Conservation (phyloP, 2,797 vertebrate genomes). For the Gymnodraco acuticeps region DNA sequence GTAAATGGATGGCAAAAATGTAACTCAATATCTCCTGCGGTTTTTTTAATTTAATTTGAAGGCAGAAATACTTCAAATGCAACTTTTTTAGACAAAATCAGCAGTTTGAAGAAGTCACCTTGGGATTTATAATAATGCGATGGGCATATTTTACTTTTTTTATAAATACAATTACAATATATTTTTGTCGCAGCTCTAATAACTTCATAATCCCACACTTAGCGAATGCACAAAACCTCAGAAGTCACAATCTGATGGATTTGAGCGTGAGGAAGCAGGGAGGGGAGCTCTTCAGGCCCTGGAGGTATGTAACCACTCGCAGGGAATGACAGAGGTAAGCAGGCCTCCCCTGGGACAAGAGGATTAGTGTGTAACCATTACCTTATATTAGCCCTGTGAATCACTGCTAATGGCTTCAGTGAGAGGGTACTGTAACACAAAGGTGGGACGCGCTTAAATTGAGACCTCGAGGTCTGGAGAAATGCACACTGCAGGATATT, state of each 20-base stretch:
- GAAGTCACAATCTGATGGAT: slow-evolving; percentile 14
- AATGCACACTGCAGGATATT: slow-evolving; percentile 51
- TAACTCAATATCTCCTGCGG: neutral
- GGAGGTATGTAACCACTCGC: slow-evolving; percentile 58
- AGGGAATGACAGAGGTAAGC: slow-evolving; percentile 65
- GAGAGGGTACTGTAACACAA: slow-evolving; percentile 57
- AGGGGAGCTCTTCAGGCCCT: slow-evolving; percentile 26
- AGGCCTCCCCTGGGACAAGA: slow-evolving; percentile 56
- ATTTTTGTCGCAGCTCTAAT: neutral
- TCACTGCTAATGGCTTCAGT: slow-evolving; percentile 71
- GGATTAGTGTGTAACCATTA: slow-evolving; percentile 77
- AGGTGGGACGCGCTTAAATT: slow-evolving; percentile 51
- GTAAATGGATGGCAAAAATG: slow-evolving; percentile 1
- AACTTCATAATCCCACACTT: neutral
- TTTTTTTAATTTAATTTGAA: neutral
- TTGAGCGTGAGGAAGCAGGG: neutral
- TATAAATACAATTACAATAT: neutral
- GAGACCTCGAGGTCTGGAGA: slow-evolving; percentile 47
- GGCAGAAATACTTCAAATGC: neutral
- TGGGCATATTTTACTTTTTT: neutral
- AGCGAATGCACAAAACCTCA: neutral
- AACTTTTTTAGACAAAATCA: neutral
- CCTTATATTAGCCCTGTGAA: slow-evolving; percentile 56
- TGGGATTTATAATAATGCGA: neutral
- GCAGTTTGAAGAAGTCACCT: neutral